Percentiles rank a stretch among this genome's conserved stretches.
Conservation (phyloP, 1,140 invertebrate species). For the Caenorhabditis remanei region DNA sequence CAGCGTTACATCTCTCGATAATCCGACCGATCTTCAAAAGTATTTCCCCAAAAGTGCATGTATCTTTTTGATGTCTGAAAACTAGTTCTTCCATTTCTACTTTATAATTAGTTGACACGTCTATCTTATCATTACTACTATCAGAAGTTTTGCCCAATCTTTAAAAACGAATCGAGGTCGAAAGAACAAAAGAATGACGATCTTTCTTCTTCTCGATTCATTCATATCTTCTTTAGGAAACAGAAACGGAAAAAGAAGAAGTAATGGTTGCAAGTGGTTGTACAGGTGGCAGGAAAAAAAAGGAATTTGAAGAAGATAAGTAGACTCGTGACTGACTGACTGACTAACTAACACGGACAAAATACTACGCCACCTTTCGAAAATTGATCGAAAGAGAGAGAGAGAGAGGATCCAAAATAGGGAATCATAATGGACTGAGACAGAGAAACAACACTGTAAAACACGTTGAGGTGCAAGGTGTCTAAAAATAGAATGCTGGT, state of each 20-base stretch:
- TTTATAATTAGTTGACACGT: not conserved
- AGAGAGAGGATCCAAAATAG: not conserved
- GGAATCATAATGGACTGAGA: not conserved
- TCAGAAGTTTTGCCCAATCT: not conserved
- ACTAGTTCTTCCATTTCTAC: not conserved
- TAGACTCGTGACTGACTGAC: slow-evolving; percentile 18
- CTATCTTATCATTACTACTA: slow-evolving; percentile 14
- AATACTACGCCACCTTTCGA: not conserved
- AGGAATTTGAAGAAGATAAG: slow-evolving; percentile 30
- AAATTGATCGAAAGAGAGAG: not conserved
- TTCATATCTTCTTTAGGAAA: not conserved
- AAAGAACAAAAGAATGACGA: slow-evolving; percentile 23
- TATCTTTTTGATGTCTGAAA: not conserved
- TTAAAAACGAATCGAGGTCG: not conserved
- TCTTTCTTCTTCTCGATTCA: not conserved
- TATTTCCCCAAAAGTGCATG: not conserved
- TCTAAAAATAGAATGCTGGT: not conserved
- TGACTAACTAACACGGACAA: not conserved
- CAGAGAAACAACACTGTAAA: not conserved
- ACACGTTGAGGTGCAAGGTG: not conserved
- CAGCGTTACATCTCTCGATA: not conserved
- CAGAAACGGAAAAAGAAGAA: not conserved
- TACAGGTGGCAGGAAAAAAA: not conserved
- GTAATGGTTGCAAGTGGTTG: not conserved
- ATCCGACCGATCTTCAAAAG: slow-evolving; percentile 10